Conservation (phyloP, 2,888 invertebrate species). For the Megaustenia siamemsis region DNA sequence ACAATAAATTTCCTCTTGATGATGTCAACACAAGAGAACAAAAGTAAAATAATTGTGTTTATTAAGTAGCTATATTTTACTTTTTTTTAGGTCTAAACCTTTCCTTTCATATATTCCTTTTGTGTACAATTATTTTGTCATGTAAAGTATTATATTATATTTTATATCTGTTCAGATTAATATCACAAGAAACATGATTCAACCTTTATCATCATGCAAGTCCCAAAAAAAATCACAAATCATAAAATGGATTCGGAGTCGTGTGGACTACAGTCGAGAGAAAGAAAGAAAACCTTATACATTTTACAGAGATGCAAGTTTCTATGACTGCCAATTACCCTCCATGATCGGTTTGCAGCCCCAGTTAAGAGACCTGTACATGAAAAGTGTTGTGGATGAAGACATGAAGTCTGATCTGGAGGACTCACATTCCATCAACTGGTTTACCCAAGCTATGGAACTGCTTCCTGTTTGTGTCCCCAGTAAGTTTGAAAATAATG, state of each 20-base stretch:
- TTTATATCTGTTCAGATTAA: background rate
- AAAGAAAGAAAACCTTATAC: slow-evolving; percentile 7
- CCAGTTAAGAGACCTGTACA: background rate
- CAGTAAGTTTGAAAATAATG: slow-evolving; percentile 62
- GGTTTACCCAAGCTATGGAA: slow-evolving; percentile 66
- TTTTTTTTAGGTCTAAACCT: too few relatives aligned
- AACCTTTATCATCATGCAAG: background rate
- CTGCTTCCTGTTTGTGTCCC: slow-evolving; percentile 69
- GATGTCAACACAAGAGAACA: too few relatives aligned
- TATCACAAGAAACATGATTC: background rate
- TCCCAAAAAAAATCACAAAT: background rate
- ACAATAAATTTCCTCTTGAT: too few relatives aligned
- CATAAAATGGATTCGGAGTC: slow-evolving; percentile 11
- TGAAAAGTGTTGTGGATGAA: slow-evolving; percentile 60
- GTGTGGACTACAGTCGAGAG: slow-evolving; percentile 20
- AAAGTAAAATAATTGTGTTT: too few relatives aligned
- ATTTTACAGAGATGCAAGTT: slow-evolving; percentile 30
- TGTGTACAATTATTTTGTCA: too few relatives aligned
- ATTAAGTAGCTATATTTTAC: too few relatives aligned
- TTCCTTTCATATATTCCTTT: too few relatives aligned
- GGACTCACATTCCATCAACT: slow-evolving; percentile 68
- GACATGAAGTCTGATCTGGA: slow-evolving; percentile 69
- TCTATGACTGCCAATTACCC: slow-evolving; percentile 23
- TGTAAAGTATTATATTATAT: too few relatives aligned
- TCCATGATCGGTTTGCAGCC: background rate